phyloP scores from a whole-genome alignment of 2,113 vertebrate species.

The Microtus montanus region DNA sequence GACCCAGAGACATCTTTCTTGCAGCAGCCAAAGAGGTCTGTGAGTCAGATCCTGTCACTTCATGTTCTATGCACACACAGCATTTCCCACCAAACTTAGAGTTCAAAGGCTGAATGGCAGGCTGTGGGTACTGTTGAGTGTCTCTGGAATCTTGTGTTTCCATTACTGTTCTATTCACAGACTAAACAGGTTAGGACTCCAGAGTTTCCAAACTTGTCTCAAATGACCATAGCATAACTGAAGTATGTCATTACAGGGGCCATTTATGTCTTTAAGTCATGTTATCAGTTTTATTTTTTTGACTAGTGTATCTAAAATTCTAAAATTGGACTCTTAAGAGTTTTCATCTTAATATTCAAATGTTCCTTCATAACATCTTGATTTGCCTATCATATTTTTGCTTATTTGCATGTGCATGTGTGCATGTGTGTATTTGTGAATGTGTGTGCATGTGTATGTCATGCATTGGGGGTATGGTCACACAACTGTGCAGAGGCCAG shows the following conservation, averaged over 20 bases:
- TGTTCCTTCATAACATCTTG: not conserved
- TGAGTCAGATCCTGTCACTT: not conserved
- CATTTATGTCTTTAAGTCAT: not conserved
- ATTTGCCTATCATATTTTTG: not conserved
- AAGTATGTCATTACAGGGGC: not conserved
- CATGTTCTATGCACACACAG: not conserved
- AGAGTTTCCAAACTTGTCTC: not conserved
- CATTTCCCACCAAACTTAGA: not conserved
- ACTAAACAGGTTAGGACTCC: not conserved
- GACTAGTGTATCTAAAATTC: not conserved
- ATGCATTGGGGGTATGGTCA: fast-evolving
- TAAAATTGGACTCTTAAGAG: not conserved
- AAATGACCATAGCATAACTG: not conserved
- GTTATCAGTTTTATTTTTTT: not conserved
- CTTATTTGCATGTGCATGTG: not conserved
- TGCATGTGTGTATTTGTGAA: not conserved
- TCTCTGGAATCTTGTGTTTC: not conserved
- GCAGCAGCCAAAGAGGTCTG: not conserved
- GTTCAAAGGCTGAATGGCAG: not conserved
- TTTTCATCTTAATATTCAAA: not conserved
- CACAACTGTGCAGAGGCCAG: not conserved
- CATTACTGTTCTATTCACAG: not conserved
- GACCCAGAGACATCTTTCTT: not conserved
- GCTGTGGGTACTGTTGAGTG: not conserved
- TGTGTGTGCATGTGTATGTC: not conserved